A percentile compares a stretch with the other conserved stretches of the same genome.
These are phyloP conservation scores for Amphipyra tragopoginis DNA, from an alignment of 2,888 invertebrate genomes.

Conservation along the genomic window DNA sequence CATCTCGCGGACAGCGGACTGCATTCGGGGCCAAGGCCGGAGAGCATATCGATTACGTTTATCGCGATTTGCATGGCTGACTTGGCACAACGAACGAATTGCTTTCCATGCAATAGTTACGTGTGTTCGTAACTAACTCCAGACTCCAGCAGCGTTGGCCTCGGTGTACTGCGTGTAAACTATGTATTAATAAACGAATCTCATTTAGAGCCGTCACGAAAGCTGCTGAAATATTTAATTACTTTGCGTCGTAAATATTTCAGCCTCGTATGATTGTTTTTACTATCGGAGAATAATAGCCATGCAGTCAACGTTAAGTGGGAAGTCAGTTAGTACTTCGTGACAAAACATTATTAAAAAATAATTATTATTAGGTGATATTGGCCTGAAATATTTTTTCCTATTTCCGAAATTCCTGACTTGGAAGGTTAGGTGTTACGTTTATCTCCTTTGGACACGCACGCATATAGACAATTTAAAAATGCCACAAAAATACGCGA, in stretches of 20 bases:
- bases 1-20: slow-evolving; percentile 74
- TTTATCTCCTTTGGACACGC: neutral
- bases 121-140: neutral
- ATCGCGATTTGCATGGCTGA: slow-evolving; percentile 75
- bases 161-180: slow-evolving; percentile 39
- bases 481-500: neutral
- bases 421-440: slow-evolving; percentile 1
- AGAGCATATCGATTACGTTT: slow-evolving; percentile 81
- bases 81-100: slow-evolving; percentile 56
- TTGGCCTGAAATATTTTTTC: neutral
- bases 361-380: neutral
- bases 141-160: slow-evolving; percentile 25
- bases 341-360: slow-evolving; percentile 18
- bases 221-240: slow-evolving; percentile 33
- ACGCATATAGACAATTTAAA: neutral
- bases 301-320: slow-evolving; percentile 11
- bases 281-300: slow-evolving; percentile 18
- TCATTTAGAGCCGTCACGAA: slow-evolving; percentile 44
- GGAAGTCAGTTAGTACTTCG: slow-evolving; percentile 24
- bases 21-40: slow-evolving; percentile 84
- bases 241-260: slow-evolving; percentile 14
- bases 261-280: slow-evolving; percentile 10
- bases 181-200: slow-evolving; percentile 23
- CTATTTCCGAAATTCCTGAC: neutral
- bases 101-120: slow-evolving; percentile 50